Evolutionary conservation across 2,888 invertebrate genomes (phyloP).

Genomic region (Epinotia ramella): DNA sequence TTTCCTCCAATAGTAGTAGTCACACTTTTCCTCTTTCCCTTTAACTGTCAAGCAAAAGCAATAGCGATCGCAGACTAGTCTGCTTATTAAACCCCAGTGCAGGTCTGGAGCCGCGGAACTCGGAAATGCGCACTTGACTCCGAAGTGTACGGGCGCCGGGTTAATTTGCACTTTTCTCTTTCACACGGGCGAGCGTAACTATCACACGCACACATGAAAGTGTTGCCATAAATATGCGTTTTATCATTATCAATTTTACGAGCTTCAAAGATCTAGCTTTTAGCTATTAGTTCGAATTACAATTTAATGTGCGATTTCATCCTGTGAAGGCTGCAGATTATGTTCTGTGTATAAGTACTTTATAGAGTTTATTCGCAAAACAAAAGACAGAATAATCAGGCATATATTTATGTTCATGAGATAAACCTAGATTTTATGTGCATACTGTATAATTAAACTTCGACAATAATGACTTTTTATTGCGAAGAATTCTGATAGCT

Average conservation of each 20-base stretch:
- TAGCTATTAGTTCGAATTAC: no score
- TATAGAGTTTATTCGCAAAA: no score
- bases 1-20: background rate
- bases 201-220: background rate
- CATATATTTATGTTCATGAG: no score
- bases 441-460: no score
- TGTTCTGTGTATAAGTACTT: no score
- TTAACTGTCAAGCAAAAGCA: slow-evolving; percentile 25
- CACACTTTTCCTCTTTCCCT: background rate
- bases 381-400: no score
- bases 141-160: slow-evolving; percentile 40
- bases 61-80: slow-evolving; percentile 22
- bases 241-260: background rate
- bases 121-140: slow-evolving; percentile 44
- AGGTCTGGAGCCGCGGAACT: slow-evolving; percentile 24
- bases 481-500: no score
- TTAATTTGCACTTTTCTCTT: slow-evolving; percentile 44
- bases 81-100: slow-evolving; percentile 12
- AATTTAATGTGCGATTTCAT: background rate
- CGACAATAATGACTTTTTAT: no score
- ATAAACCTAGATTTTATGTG: no score
- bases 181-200: slow-evolving; percentile 20
- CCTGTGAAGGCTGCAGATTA: no score
- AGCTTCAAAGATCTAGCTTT: no score
- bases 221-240: background rate